Evolutionary conservation across 2,113 vertebrate species (phyloP), one percentile per base, ranked within the genome.

Genomic region (Eptesicus fuscus): DNA sequence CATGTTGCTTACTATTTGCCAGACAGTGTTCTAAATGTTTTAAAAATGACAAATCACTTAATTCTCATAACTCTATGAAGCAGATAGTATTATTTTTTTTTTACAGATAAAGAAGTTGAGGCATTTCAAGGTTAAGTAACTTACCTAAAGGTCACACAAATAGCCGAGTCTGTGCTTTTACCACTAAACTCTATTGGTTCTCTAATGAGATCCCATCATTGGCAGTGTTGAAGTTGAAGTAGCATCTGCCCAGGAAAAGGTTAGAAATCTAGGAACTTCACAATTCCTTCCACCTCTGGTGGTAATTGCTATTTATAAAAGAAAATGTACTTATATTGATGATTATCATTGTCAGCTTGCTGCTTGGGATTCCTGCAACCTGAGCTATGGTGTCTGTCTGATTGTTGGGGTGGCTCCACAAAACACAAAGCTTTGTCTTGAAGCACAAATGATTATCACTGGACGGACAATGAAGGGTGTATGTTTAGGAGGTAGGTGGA

Each of bases 381-480:
- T 32, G 97, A 32, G 98, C 98, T 98, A 98, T 90, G 98, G 98
- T 3, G 82, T 96, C 51, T 99, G 98, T 42, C 96, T 98, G 73
- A 97, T 99, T 2, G 87, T 95, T 59, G 98, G 98, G 0, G 0
- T 74, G 42, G 97, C 98, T 96, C 96, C 98, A 6, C 49, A 95
- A 78, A 88, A 74, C 0, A 89, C 96, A 23, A 9, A 95, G 1
- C 83, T 99, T 67, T 92, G 8, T 0, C 90, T 98, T 30, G 3
- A 49, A 0, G 97, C 98, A 12, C 25, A 94, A 5, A 83, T 93
- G 61, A 83, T 99, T 51, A 13, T 98, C 35, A 44, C 98, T 90
- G 99, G 98, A 47, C 97, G 98, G 17, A 99, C 98, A 0, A 70
- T 99, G 90, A 99, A 98, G 96, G 98, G 98, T 7, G 97, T 97